Conservation (phyloP, 2,888 invertebrate species). For the Cephus spinipes region DNA sequence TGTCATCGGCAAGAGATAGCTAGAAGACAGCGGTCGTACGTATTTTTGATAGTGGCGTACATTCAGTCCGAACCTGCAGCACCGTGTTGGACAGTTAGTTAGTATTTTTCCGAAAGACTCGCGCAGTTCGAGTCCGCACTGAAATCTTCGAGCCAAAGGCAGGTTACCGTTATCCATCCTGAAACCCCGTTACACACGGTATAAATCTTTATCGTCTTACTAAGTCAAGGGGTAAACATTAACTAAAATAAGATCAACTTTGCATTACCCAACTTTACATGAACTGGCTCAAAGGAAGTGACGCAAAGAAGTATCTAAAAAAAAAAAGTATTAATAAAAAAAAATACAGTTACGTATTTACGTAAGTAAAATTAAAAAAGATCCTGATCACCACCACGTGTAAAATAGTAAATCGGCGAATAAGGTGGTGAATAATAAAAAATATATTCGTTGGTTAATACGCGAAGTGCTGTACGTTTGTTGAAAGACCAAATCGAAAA, state of each 20-base stretch:
- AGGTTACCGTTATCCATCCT: neutral
- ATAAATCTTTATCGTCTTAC: neutral
- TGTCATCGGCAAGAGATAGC: slow-evolving; percentile 14
- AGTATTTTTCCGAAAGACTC: slow-evolving; percentile 16
- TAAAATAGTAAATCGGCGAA: neutral
- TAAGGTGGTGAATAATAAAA: neutral
- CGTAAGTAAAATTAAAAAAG: neutral
- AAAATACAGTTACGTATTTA: neutral
- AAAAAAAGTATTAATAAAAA: neutral
- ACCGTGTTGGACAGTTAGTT: slow-evolving; percentile 8
- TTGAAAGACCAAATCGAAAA: neutral
- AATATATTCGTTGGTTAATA: neutral
- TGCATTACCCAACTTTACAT: neutral
- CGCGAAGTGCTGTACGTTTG: neutral
- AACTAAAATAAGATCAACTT: neutral
- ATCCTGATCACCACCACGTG: neutral
- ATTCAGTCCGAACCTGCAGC: slow-evolving; percentile 4
- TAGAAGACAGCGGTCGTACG: neutral
- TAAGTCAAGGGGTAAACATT: neutral
- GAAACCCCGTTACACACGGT: neutral
- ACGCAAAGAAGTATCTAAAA: neutral
- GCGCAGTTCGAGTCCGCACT: neutral
- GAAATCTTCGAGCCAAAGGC: neutral
- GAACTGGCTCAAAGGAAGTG: neutral
- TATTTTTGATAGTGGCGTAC: slow-evolving; percentile 18